Conservation (phyloP, 92 coral and sea anemone genomes). For the Epizoanthus scotinus region DNA sequence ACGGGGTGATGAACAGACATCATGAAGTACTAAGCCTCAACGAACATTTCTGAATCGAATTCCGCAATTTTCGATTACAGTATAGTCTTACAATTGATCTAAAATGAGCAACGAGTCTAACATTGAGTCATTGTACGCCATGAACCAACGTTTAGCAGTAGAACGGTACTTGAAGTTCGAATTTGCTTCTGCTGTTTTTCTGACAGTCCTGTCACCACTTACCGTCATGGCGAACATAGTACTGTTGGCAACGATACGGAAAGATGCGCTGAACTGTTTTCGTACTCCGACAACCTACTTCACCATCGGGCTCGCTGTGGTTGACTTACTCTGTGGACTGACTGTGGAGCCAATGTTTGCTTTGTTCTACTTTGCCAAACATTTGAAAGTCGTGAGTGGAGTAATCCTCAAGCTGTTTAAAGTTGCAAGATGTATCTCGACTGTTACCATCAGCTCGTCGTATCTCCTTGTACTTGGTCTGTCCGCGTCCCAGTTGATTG, state of each 20-base stretch:
- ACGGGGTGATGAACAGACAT: too few relatives aligned
- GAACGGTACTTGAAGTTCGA: constrained; percentile 56
- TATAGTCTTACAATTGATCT: not conserved
- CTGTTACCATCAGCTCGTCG: constrained; percentile 75
- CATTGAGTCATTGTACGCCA: not conserved
- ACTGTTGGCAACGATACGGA: constrained; percentile 67
- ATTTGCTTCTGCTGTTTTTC: constrained; percentile 62
- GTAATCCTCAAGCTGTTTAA: constrained; percentile 29
- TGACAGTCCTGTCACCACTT: constrained; percentile 69
- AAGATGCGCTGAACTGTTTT: constrained; percentile 73
- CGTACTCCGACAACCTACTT: constrained; percentile 81
- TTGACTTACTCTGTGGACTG: constrained; percentile 71
- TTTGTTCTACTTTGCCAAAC: constrained; percentile 56
- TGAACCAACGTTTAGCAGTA: not conserved
- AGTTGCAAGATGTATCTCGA: constrained; percentile 72
- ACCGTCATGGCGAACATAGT: constrained; percentile 75
- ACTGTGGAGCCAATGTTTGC: constrained; percentile 81
- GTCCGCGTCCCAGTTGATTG: constrained; percentile 74
- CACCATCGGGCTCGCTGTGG: constrained; percentile 71
- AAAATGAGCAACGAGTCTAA: constrained; percentile 16
- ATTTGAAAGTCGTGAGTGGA: constrained; percentile 36
- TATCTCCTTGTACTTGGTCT: constrained; percentile 75
- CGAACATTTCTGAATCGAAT: too few relatives aligned
- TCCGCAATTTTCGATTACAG: too few relatives aligned
- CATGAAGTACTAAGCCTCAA: too few relatives aligned